Evolutionary conservation across 53 echinoderm and acorn worm genomes (phyloP), one percentile per base, ranked within the genome.

Genomic region (Echinarachnius parma): DNA sequence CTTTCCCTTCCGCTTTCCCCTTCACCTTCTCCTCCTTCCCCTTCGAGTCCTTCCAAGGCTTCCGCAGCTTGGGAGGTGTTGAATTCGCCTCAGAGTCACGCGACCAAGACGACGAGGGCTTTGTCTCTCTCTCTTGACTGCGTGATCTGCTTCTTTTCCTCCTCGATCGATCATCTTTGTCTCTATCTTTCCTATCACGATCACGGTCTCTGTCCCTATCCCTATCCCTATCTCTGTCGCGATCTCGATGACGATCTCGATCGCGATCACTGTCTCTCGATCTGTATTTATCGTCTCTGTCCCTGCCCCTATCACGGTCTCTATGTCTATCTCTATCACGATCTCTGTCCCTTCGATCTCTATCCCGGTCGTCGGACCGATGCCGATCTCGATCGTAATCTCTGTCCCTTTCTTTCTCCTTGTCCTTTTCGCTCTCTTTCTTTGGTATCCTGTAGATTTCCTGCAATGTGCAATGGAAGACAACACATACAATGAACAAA

Each of bases 391-490:
- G 62, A 32, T 81, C 56, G 26, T 64, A 60, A 34, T 84, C 62
- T 57, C 60, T 47, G 28, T 72, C 81, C 21, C 74, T 22, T 57
- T 57, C 67, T 53, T 65, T 47, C 19, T 68, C 60, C 13, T 32
- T 54, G 13, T 84, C 78, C 33, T 63, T 60, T 21, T 78, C 66
- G 22, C 46, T 80, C 60, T 89, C 89, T 46, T 78, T 87, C 78
- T 94, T 94, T 74, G 95, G 95, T 70, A 94, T 94, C 23, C 87
- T 77, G 78, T 90, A 94, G 4, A 94, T 90, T 81, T 94, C 90
- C 95, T 94, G 79, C 3, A 44, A 31, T n/a, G n/a, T n/a, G n/a
- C n/a, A n/a, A n/a, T n/a, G n/a, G n/a, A n/a, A n/a, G n/a, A n/a
- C n/a, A n/a, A n/a, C n/a, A n/a, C n/a, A n/a, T n/a, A n/a, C n/a